Percentiles rank a stretch among this genome's conserved stretches.
Evolutionary conservation across 2,797 vertebrate genomes (phyloP).

Genomic region (Hephaestus fuliginosus): DNA sequence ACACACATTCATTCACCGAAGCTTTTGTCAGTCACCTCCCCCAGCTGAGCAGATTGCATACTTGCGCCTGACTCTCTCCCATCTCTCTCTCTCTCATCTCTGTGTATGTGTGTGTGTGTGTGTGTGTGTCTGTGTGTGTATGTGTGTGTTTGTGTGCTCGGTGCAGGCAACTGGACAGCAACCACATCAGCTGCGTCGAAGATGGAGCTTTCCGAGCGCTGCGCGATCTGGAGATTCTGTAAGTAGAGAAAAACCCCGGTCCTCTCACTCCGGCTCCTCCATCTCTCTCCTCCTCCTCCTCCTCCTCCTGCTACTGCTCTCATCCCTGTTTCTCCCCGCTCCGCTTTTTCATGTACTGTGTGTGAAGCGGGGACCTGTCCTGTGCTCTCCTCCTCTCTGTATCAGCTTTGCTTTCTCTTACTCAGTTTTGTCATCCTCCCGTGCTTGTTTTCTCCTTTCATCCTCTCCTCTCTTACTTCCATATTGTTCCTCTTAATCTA

Average conservation of each 20-base stretch:
- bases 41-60: conserved; percentile 74
- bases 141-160: conserved; percentile 61
- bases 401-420: conserved; percentile 38
- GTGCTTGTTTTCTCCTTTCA: conserved; percentile 13
- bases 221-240: conserved; percentile 99
- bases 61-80: conserved; percentile 83
- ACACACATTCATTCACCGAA: conserved; percentile 63
- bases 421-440: conserved; percentile 26
- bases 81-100: conserved; percentile 81
- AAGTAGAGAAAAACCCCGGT: conserved; percentile 84
- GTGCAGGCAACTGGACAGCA: conserved; percentile 99
- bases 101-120: conserved; percentile 60
- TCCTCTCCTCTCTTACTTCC: conserved; percentile 42
- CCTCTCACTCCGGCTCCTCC: conserved; percentile 54
- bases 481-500: conserved; percentile 15
- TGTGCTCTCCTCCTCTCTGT: conserved; percentile 41
- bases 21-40: conserved; percentile 73
- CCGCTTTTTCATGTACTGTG: conserved; percentile 58
- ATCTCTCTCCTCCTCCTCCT: conserved; percentile 46
- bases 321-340: conserved; percentile 43
- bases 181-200: conserved; percentile 99
- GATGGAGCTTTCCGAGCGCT: conserved; percentile 99
- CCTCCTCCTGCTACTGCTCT: conserved; percentile 22
- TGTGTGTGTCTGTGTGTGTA: conserved; percentile 51
- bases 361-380: conserved; percentile 68